Base-by-base conservation (phyloP, 2,888 invertebrate species). In the Hecatera dysodea region DNA sequence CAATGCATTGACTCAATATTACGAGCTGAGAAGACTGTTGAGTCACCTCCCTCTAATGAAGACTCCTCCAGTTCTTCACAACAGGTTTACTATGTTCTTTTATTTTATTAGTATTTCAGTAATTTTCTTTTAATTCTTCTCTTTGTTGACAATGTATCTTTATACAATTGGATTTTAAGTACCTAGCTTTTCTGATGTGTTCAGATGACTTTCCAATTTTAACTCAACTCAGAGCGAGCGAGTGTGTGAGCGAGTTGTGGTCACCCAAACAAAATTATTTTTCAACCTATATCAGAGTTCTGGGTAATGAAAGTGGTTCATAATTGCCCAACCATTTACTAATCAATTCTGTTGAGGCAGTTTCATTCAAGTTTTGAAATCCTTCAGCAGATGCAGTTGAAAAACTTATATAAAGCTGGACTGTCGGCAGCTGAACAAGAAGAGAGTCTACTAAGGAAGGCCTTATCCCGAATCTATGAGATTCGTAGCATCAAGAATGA, bases 401-500 rank as follows among this genome's bases (percentile, higher is more conserved):
- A 98, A 91, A 97, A 96, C 44, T 93, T 98, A 36, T 98, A 98
- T 88, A 98, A 98, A 90, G 96, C 97, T 19, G 98, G 98, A 0
- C 96, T 99, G 69, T 95, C 97, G 48, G 99, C 99, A 87, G 98
- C 98, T 0, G 97, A 98, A 76, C 97, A 97, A 84, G 99, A 99
- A 90, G 98, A 99, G 87, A 97, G 98, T 75, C 93, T 98, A 0
- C 96, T 99, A 17, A 96, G 99, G 11, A 97, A 97, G 78, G 98
- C 99, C 0, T 92, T 99, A 39, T 97, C 98, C 29, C 98, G 98
- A 89, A 99, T 99, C 65, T 98, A 98, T 86, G 99, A 99, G 92
- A 99, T 99, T 69, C 97, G 99, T 57, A 97, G 97, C 42, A 98
- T 99, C 44, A 97, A 98, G 87, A 98, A 99, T 93, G 99, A 99